phyloP scores from a whole-genome alignment of 2,113 vertebrate species.

The Spermophilus dauricus region DNA sequence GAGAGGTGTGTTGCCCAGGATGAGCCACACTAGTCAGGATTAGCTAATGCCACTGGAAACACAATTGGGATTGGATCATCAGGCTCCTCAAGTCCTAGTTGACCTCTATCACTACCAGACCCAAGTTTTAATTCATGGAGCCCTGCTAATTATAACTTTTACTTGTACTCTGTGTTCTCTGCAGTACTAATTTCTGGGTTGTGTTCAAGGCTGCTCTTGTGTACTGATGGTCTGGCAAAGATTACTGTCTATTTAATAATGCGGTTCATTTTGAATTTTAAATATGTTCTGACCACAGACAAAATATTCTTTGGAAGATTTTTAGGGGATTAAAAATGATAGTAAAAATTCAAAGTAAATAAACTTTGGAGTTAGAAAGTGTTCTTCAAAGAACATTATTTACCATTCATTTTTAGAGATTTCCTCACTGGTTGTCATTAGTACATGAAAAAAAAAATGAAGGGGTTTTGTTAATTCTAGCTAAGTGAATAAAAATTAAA shows the following conservation, averaged over 20 bases:
- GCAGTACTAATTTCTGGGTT: neutral
- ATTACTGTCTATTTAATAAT: conserved; percentile 51
- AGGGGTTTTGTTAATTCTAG: neutral
- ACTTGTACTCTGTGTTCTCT: neutral
- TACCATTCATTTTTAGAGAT: neutral
- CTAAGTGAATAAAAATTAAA: neutral
- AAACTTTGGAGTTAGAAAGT: neutral
- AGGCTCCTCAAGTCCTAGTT: neutral
- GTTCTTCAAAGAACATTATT: conserved; percentile 42
- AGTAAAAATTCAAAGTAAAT: neutral
- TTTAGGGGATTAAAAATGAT: conserved; percentile 1
- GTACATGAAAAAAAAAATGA: conserved; percentile 25
- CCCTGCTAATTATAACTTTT: neutral
- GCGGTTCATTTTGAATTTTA: neutral
- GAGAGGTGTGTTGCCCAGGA: neutral
- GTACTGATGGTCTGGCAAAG: neutral
- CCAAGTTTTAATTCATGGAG: neutral
- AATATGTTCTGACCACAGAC: neutral
- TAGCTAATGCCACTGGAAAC: neutral
- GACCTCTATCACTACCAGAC: neutral
- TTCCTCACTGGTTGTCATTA: neutral
- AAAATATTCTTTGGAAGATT: neutral
- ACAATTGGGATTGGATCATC: neutral
- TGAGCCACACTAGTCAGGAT: neutral
- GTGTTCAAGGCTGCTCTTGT: neutral